phyloP scores from a whole-genome alignment of 2,888 invertebrate genomes.

The Megaustenia siamemsis region DNA sequence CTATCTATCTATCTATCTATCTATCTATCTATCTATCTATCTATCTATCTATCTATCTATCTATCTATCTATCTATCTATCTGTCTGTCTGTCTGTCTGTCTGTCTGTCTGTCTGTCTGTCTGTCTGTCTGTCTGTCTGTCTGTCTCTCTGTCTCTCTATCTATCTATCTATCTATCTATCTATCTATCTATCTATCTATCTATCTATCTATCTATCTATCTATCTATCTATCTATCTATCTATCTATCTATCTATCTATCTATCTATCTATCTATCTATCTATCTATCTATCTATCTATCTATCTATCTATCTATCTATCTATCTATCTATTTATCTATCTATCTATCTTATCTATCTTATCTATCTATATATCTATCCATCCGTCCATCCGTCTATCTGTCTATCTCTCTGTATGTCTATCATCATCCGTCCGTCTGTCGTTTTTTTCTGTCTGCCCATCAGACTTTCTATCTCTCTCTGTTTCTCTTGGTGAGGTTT shows the following conservation, averaged over 20 bases:
- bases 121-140: neutral
- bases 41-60: neutral
- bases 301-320: neutral
- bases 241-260: neutral
- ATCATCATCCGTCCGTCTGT: too few species aligned
- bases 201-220: neutral
- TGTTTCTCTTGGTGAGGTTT: too few species aligned
- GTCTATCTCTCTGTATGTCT: too few species aligned
- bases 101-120: neutral
- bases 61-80: neutral
- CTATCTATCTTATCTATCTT: too few species aligned
- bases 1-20: neutral
- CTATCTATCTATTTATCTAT: too few species aligned
- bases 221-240: slow-evolving; percentile 1
- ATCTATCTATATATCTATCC: too few species aligned
- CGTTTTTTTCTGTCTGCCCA: neutral
- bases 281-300: neutral
- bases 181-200: neutral
- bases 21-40: neutral
- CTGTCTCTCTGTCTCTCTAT: neutral
- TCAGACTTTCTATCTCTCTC: too few species aligned
- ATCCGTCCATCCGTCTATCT: too few species aligned
- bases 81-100: too few species aligned
- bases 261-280: neutral
- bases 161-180: too few species aligned